Evolutionary conservation across 1,140 invertebrate species (phyloP), one percentile per base, ranked within the genome.

Genomic region (Gryllus bimaculatus): DNA sequence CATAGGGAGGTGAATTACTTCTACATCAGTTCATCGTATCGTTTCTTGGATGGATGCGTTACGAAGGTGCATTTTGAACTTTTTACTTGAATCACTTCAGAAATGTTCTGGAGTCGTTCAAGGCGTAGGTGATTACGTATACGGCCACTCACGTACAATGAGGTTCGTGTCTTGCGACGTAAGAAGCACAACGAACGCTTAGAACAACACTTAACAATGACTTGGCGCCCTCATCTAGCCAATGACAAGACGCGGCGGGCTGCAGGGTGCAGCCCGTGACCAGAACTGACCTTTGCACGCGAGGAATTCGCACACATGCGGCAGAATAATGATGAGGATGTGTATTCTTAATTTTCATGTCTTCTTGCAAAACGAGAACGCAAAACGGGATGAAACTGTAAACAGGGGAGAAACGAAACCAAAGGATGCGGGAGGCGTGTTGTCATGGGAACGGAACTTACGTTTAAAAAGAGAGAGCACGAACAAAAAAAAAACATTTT

Each of bases 291-390:
- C 54, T 66, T 18, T 66, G 54, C 54, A 66, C 54, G 54, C 54
- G 10, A 66, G 18, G 7, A 18, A 13, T 18, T 13, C 54, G 18
- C 10, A 66, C 10, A 66, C 10, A 66, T 66, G 18, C 54, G 54
- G 54, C 54, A 66, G 54, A 66, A 66, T 10, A 66, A 66, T 66
- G 10, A 66, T 18, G 54, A 66, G 54, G 54, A 66, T 66, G 10
- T 66, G 54, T 66, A 66, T 66, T 66, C 54, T 66, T 66, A 66
- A 66, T 66, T 66, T 66, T 66, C 54, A 66, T 66, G 54, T 66
- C 54, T 66, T 66, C 54, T 10, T 66, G 54, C 54, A 66, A 18
- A 66, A 66, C 54, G 10, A 13, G 54, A 66, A 66, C 54, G 54
- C 10, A 66, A 66, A 66, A 13, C 18, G 10, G 18, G 54, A 18